Evolutionary conservation across 2,113 vertebrate species (phyloP), one percentile per base, ranked within the genome.

Genomic region (Aldabrachelys gigantea): DNA sequence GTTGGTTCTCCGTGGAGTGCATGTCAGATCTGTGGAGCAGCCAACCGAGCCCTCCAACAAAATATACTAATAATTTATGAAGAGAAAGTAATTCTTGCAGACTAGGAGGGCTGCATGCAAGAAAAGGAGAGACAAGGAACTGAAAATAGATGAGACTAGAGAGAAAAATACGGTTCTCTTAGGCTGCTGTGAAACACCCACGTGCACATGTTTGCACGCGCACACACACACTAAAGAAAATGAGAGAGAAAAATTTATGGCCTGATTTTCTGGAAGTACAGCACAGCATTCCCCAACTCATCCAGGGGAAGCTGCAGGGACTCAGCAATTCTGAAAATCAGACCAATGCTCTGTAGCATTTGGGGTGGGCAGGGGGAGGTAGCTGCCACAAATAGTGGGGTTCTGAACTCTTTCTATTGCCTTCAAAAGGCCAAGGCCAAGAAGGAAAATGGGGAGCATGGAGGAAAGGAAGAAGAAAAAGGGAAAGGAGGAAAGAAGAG

Each of bases 41-140:
- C 57, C 62, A 90, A n/a, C 41, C 1, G 1, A 89, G 49, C 4
- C 13, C 49, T 86, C 49, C 10, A 8, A 85, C 8, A 56, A 93
- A 89, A 92, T 9, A 2, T 14, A 24, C 54, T 54, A 24, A 29
- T 24, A 82, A 49, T 13, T 9, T 35, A 83, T 2, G 13, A 83
- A 56, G 85, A 87, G 84, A 14, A 85, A 47, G 11, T 27, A 69
- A 16, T 5, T 76, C 27, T n/a, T 65, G 72, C 7, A 85, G 69
- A 91, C 29, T 0, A 11, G 54, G 35, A 0, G 0, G 10, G 35
- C 35, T 78, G 9, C 21, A n/a, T 72, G 65, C n/a, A 72, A 38
- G n/a, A 72, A 22, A 72, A 17, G 6, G 35, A 38, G 24, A 85
- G 38, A 80, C 10, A 3, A 35, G 38, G 3, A 85, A 54, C 3